Evolutionary conservation across 1,140 invertebrate species (phyloP).

Genomic region (Tyrophagus putrescentiae): DNA sequence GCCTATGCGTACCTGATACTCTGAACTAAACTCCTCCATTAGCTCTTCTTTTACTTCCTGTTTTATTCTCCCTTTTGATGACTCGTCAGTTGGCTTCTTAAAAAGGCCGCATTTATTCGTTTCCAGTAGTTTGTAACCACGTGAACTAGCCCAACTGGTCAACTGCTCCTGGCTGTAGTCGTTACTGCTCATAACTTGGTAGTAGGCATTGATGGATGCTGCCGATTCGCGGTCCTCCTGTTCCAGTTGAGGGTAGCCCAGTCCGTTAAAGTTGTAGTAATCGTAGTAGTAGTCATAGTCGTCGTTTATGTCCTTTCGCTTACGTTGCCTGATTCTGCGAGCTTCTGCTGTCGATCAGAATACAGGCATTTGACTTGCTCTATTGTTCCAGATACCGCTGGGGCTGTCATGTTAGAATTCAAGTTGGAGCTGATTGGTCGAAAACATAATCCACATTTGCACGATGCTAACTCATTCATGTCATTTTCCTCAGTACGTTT

Average conservation of each 20-base stretch:
- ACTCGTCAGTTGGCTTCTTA: too few relatives aligned
- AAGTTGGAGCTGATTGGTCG: too few relatives aligned
- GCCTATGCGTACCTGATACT: too few relatives aligned
- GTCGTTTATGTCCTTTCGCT: slow-evolving; percentile 14
- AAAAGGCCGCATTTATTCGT: not conserved
- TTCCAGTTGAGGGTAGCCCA: not conserved
- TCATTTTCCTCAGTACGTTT: not conserved
- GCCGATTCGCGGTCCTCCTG: not conserved
- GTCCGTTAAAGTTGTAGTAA: slow-evolving; percentile 18
- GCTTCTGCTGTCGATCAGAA: not conserved
- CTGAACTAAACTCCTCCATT: too few relatives aligned
- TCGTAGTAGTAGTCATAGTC: slow-evolving; percentile 22
- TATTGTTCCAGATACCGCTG: not conserved
- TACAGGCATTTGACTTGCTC: not conserved
- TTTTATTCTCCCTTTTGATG: too few relatives aligned
- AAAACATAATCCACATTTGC: too few relatives aligned
- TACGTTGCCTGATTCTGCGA: not conserved
- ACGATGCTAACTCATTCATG: too few relatives aligned
- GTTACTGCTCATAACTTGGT: slow-evolving; percentile 18
- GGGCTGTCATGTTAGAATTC: not conserved
- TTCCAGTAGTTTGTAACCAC: slow-evolving; percentile 4
- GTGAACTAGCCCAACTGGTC: slow-evolving; percentile 4
- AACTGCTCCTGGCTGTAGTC: slow-evolving; percentile 18
- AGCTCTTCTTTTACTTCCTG: too few relatives aligned
- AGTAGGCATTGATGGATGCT: slow-evolving; percentile 19